These are phyloP conservation scores for Hartigia nigra DNA, from an alignment of 2,888 invertebrate species.

Conservation along the genomic window DNA sequence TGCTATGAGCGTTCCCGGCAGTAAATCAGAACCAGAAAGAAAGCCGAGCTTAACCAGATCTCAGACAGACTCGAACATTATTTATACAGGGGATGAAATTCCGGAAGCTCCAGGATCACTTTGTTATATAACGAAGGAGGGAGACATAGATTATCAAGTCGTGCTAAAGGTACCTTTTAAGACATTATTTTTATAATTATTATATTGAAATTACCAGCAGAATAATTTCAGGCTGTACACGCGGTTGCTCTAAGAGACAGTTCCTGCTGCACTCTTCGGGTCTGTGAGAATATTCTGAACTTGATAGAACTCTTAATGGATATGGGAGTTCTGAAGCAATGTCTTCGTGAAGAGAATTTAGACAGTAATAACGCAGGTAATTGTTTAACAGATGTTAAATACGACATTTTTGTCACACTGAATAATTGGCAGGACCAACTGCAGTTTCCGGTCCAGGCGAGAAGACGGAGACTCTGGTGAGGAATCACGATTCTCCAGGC, in stretches of 20 bases:
- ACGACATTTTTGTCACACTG: not conserved
- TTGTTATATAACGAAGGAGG: conserved; percentile 94
- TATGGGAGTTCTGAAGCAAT: conserved; percentile 82
- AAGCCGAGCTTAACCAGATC: conserved; percentile 84
- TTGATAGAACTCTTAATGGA: conserved; percentile 92
- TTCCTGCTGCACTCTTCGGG: conserved; percentile 84
- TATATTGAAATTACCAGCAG: not conserved
- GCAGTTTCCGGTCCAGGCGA: conserved; percentile 26
- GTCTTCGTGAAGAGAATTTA: conserved; percentile 67
- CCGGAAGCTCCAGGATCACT: conserved; percentile 90
- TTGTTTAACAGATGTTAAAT: not conserved
- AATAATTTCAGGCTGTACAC: conserved; percentile 78
- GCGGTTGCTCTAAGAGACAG: conserved; percentile 87
- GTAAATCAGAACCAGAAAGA: conserved; percentile 71
- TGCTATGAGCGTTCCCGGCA: conserved; percentile 70
- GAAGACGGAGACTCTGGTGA: conserved; percentile 12
- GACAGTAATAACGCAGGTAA: conserved; percentile 63
- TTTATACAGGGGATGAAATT: conserved; percentile 86
- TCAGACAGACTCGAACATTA: conserved; percentile 92
- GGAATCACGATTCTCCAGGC: conserved; percentile 47
- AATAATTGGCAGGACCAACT: not conserved
- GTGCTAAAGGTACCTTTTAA: conserved; percentile 79
- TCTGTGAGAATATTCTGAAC: conserved; percentile 93
- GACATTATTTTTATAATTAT: not conserved
- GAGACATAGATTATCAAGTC: conserved; percentile 92